These are phyloP conservation scores for Platichthys flesus DNA, from an alignment of 2,113 vertebrate species.

Conservation along the genomic window DNA sequence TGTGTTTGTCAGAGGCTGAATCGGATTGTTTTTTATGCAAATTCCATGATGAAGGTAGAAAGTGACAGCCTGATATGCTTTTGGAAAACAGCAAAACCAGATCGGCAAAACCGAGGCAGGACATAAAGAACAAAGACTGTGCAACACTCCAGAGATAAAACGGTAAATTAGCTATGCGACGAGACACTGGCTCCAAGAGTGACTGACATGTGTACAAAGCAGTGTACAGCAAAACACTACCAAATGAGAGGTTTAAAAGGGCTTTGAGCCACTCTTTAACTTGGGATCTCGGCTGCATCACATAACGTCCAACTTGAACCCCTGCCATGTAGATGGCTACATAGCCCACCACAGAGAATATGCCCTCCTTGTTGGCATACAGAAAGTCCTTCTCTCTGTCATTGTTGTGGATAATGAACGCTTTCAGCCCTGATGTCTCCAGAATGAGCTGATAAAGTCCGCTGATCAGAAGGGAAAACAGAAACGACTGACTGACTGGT, in stretches of 20 bases:
- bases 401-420: conserved; percentile 85
- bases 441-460: conserved; percentile 86
- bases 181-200: conserved; percentile 86
- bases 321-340: conserved; percentile 90
- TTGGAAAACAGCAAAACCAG: conserved; percentile 86
- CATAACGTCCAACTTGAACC: conserved; percentile 88
- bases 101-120: conserved; percentile 81
- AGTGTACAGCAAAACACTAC: conserved; percentile 71
- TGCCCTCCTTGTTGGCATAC: conserved; percentile 92
- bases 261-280: conserved; percentile 84
- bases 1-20: conserved; percentile 19
- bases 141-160: conserved; percentile 90
- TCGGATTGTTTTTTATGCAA: conserved; percentile 17
- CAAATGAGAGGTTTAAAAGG: conserved; percentile 68
- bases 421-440: conserved; percentile 85
- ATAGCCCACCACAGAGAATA: conserved; percentile 91
- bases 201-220: conserved; percentile 78
- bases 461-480: conserved; percentile 81
- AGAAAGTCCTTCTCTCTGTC: conserved; percentile 87
- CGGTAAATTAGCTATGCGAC: conserved; percentile 91
- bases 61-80: conserved; percentile 78
- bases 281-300: conserved; percentile 79
- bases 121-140: conserved; percentile 85
- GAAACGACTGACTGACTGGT: conserved; percentile 82
- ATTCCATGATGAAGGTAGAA: conserved; percentile 87